Evolutionary conservation across 2,113 vertebrate genomes (phyloP), one percentile per base, ranked within the genome.

Genomic region (Microtus pennsylvanicus): DNA sequence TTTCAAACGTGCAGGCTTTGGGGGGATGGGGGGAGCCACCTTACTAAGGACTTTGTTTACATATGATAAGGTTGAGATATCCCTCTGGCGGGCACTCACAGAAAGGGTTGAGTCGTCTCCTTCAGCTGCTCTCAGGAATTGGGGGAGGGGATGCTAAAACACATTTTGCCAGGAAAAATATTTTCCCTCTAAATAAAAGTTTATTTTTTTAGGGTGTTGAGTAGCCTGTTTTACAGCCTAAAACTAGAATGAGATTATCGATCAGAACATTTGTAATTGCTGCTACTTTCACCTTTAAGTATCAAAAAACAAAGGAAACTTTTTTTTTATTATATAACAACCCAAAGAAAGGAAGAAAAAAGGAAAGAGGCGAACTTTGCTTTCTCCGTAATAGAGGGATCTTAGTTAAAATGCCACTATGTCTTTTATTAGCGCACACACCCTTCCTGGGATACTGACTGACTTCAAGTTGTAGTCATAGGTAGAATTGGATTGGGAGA

Each of bases 21-120:
- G 95, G 89, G 94, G 91, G 89, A 90, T 90, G 89, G 92, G 89
- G 92, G 83, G 91, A 30, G 81, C 45, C 52, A 77, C 86, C 88
- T 94, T 61, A 67, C 67, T 70, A 78, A 13, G 70, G 69, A 61
- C 86, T 95, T 72, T 97, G 96, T 98, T 97, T 97, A 87, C 89
- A 17, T 95, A 80, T 89, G 97, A 98, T 97, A 97, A 97, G 96
- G 35, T 91, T 2, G 90, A 94, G 90, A 63, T 89, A 91, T 95
- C 92, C 77, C 90, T 97, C 96, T 81, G 10, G 72, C 89, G 81
- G 67, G 85, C 76, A 70, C 69, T 75, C 67, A 67, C 82, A 26
- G 81, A 74, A 69, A 61, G 85, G 38, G 55, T n/a, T 70, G 72
- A 91, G 28, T 55, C n/a, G 52, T 92, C 92, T 78, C 67, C 35